Base-by-base conservation (phyloP, 2,113 vertebrate species). In the Scytalopus superciliaris region DNA sequence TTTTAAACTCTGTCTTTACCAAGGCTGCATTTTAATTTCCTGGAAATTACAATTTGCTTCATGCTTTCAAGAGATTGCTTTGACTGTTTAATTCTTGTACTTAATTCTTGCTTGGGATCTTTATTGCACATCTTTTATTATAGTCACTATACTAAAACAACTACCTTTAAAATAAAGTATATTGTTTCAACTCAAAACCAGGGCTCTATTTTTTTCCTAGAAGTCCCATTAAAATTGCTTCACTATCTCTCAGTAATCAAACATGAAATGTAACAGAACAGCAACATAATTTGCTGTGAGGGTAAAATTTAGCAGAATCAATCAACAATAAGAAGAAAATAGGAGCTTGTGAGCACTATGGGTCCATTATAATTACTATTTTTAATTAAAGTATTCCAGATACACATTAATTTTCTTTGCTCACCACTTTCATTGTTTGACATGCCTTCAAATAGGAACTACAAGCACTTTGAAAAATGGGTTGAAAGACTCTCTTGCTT, bases 401-500 rank as follows among this genome's bases (percentile, higher is more conserved):
- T 57, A 87, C 64, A 63, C 67, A 84, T 85, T 93, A 79, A 96
- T 96, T 96, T 95, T 92, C 78, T 92, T 93, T 68, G 68, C 60
- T 91, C 53, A 68, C 88, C 80, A 77, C 77, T 85, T 95, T 80
- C 81, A 82, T 74, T 97, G 84, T 91, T 94, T 86, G 27, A 69
- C 83, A 76, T 94, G 56, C 47, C 82, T 95, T 96, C 80, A 95
- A 94, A 84, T 63, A 16, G 40, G 86, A 93, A 83, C 70, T 86
- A 70, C 28, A 24, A 96, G 75, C 72, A 95, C 95, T 97, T 97
- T 96, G 93, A 97, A 97, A 97, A 98, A 98, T 77, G 89, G 92
- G 80, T 93, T 93, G 93, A 97, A 96, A 97, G 90, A 76, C 78
- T 95, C 90, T 88, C 85, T 87, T 85, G 57, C 97, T 97, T 93